Percentiles rank a stretch among this genome's conserved stretches.
phyloP scores from a whole-genome alignment of 2,113 vertebrate species.

The Periophthalmodon schlosseri region DNA sequence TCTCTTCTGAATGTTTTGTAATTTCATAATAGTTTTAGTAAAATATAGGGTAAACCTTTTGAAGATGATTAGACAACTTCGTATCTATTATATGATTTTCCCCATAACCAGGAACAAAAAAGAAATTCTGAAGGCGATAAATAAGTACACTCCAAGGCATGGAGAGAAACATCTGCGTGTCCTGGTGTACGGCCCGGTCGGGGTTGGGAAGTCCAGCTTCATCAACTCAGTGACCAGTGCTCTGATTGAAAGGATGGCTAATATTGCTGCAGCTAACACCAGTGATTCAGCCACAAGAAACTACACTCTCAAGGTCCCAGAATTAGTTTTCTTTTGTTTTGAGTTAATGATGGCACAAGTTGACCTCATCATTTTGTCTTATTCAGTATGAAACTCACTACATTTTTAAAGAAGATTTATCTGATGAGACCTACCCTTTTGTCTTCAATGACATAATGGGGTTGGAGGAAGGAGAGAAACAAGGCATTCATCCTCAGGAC shows the following conservation, averaged over 20 bases:
- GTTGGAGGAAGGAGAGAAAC: slow-evolving; percentile 8
- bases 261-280: background rate
- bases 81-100: too few relatives aligned
- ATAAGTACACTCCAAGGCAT: background rate
- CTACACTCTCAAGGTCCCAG: slow-evolving; percentile 14
- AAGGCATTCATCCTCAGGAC: slow-evolving; percentile 17
- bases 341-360: background rate
- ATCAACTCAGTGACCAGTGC: slow-evolving; percentile 11
- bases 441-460: slow-evolving; percentile 50
- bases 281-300: background rate
- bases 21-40: too few relatives aligned
- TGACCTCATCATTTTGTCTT: background rate
- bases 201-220: slow-evolving; percentile 33
- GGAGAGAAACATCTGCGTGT: slow-evolving; percentile 11
- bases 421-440: slow-evolving; percentile 11
- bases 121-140: background rate
- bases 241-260: background rate
- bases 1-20: too few relatives aligned
- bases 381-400: slow-evolving; percentile 33
- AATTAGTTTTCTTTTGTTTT: background rate
- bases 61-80: too few relatives aligned
- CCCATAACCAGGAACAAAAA: background rate
- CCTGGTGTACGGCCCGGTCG: slow-evolving; percentile 25
- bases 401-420: background rate
- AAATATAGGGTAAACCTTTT: too few relatives aligned